A percentile compares a stretch with the other conserved stretches of the same genome.
Conservation (phyloP, 92 coral and sea anemone genomes). For the Paragorgia papillata region DNA sequence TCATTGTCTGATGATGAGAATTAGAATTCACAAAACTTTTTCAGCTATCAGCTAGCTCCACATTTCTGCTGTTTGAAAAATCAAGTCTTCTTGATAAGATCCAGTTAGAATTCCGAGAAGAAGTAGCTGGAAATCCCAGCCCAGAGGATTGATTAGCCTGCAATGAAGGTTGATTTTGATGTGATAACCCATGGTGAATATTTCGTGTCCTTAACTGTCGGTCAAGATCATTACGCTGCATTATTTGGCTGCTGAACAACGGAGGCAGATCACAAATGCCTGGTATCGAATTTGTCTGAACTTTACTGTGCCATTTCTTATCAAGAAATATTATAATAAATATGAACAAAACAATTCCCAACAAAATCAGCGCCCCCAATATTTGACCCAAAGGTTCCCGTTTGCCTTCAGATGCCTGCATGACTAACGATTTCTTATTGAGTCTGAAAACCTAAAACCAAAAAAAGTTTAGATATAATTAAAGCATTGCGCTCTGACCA, state of each 20-base stretch:
- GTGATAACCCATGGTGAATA: background rate
- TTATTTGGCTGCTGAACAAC: background rate
- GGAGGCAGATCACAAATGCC: conserved; percentile 18
- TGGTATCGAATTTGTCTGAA: background rate
- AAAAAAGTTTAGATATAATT: too few relatives aligned
- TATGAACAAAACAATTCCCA: background rate
- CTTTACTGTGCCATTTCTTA: conserved; percentile 24
- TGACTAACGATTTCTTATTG: background rate
- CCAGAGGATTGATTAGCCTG: background rate
- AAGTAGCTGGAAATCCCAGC: background rate
- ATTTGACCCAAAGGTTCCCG: conserved; percentile 22
- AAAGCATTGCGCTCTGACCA: too few relatives aligned
- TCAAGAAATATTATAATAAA: conserved; percentile 9
- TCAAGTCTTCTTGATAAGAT: background rate
- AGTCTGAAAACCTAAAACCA: background rate
- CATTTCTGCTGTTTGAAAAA: background rate
- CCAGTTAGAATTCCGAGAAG: conserved; percentile 11
- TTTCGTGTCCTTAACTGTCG: background rate
- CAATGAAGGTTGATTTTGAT: background rate
- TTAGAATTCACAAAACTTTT: too few relatives aligned
- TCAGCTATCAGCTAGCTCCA: background rate
- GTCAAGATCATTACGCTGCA: background rate
- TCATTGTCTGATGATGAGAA: too few relatives aligned
- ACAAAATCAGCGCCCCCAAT: conserved; percentile 1
- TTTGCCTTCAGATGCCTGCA: background rate